Conservation (phyloP, 2,113 vertebrate species). For the Elgaria multicarinata region DNA sequence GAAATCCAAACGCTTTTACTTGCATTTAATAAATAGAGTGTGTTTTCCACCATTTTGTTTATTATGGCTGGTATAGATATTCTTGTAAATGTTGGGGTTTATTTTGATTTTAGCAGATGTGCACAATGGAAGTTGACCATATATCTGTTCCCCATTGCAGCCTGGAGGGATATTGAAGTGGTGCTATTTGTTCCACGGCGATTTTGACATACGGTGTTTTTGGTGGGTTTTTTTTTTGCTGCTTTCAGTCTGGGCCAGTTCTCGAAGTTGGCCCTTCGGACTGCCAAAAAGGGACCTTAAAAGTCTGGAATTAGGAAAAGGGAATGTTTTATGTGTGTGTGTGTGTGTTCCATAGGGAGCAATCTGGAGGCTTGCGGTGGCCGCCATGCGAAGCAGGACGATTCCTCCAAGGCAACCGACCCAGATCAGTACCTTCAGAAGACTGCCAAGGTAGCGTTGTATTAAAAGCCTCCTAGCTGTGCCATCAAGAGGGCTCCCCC, state of each 20-base stretch:
- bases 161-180: slow-evolving; percentile 40
- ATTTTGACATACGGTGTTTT: slow-evolving; percentile 36
- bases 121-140: slow-evolving; percentile 41
- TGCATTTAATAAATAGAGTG: slow-evolving; percentile 62
- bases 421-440: slow-evolving; percentile 84
- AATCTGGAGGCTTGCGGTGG: slow-evolving; percentile 27
- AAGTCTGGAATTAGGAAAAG: not conserved
- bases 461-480: not conserved
- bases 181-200: slow-evolving; percentile 24
- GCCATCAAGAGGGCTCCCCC: not conserved
- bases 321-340: not conserved
- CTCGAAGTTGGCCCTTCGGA: not conserved
- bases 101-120: slow-evolving; percentile 67
- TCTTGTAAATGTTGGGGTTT: slow-evolving; percentile 59
- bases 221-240: too few relatives aligned
- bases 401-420: slow-evolving; percentile 56
- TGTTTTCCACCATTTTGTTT: slow-evolving; percentile 68
- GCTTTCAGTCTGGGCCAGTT: slow-evolving; percentile 19
- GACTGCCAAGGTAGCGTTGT: slow-evolving; percentile 87
- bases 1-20: slow-evolving; percentile 60
- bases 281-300: not conserved
- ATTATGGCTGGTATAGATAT: slow-evolving; percentile 51
- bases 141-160: slow-evolving; percentile 42
- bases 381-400: slow-evolving; percentile 60
- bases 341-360: slow-evolving; percentile 45